Conservation (phyloP, 2,888 invertebrate genomes). For the Xanthorhoe spadicearia region DNA sequence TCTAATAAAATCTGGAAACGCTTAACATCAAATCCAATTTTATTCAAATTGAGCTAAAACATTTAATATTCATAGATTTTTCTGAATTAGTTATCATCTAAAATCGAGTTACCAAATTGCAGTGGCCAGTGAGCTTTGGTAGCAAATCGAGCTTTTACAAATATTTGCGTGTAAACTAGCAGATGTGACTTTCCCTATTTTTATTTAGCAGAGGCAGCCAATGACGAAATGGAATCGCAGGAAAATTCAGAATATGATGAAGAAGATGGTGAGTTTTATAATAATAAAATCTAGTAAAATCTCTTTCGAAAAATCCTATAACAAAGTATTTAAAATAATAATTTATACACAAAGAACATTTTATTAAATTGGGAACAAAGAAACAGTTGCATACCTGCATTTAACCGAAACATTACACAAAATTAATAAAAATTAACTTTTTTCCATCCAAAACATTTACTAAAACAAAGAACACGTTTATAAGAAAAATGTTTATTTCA, state of each 20-base stretch:
- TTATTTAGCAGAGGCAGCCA: constrained; percentile 53
- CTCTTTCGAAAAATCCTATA: no score
- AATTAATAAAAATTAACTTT: no score
- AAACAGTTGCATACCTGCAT: no score
- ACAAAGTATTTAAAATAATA: no score
- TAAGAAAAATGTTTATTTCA: no score
- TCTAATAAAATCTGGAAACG: constrained; percentile 11
- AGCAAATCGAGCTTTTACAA: constrained; percentile 18
- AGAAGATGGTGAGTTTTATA: constrained; percentile 71
- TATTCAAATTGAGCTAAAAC: constrained; percentile 29
- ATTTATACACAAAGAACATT: no score
- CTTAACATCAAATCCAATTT: constrained; percentile 27
- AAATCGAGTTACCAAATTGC: constrained; percentile 28
- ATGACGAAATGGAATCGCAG: constrained; percentile 56
- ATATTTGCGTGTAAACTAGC: constrained; percentile 39
- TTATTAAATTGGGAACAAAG: no score
- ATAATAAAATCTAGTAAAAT: background rate
- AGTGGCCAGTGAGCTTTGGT: constrained; percentile 20
- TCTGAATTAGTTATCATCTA: constrained; percentile 27
- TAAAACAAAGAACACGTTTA: no score
- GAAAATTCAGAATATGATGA: constrained; percentile 74
- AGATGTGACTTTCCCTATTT: constrained; percentile 13
- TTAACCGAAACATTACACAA: no score
- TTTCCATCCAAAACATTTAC: no score
- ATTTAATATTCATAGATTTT: constrained; percentile 38